A percentile compares a stretch with the other conserved stretches of the same genome.
These are phyloP conservation scores for Lepidurus packardi DNA, from an alignment of 1,140 invertebrate species.

Conservation along the genomic window DNA sequence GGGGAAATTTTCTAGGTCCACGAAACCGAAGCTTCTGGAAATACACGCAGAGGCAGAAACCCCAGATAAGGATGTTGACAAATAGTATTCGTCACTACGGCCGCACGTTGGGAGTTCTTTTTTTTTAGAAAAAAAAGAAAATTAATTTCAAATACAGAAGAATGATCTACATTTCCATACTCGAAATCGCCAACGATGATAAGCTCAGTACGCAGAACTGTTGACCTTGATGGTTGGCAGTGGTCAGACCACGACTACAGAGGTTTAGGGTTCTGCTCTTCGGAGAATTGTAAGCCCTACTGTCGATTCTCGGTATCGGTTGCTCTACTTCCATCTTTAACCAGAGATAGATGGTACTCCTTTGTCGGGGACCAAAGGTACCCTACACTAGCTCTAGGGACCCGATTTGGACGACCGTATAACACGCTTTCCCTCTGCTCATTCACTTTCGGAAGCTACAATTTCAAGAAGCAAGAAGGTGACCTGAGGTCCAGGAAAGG, in stretches of 20 bases:
- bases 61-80: not conserved
- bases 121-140: not conserved
- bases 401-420: not conserved
- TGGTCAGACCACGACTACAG: not conserved
- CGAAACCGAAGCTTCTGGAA: not conserved
- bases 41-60: not conserved
- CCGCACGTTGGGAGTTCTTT: not conserved
- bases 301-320: not conserved
- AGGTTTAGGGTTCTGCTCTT: not conserved
- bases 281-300: not conserved
- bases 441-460: not conserved
- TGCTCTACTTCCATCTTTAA: slow-evolving; percentile 6
- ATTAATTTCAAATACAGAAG: not conserved
- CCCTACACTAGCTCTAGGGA: not conserved
- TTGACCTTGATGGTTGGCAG: slow-evolving; percentile 8
- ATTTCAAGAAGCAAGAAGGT: slow-evolving; percentile 4
- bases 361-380: not conserved
- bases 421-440: not conserved
- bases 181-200: not conserved
- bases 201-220: not conserved
- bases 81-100: not conserved
- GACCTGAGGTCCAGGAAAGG: not conserved
- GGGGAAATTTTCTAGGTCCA: not conserved
- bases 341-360: not conserved
- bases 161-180: not conserved